These are phyloP conservation scores for Acrossocheilus fasciatus DNA, from an alignment of 2,797 vertebrate genomes.

Conservation along the genomic window DNA sequence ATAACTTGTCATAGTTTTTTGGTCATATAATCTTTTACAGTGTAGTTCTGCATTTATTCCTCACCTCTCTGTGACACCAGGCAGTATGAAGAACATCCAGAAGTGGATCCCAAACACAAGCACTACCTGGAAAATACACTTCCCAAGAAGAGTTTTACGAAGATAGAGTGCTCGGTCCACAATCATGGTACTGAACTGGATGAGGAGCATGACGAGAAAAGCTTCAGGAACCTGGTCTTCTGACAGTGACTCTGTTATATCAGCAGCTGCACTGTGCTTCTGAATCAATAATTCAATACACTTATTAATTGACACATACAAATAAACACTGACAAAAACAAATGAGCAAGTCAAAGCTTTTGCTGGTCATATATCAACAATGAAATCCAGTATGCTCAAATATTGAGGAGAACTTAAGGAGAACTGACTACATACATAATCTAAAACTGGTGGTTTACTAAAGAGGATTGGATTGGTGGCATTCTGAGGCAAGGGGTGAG, in stretches of 20 bases:
- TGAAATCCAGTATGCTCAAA: not conserved
- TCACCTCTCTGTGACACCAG: conserved; percentile 82
- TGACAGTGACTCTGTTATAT: conserved; percentile 81
- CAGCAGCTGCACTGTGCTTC: conserved; percentile 79
- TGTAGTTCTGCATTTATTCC: not conserved
- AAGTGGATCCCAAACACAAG: conserved; percentile 84
- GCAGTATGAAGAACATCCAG: conserved; percentile 86
- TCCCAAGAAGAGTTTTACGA: conserved; percentile 82
- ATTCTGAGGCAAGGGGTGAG: not conserved
- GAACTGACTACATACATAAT: not conserved
- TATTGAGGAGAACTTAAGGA: not conserved
- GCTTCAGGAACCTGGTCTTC: conserved; percentile 85
- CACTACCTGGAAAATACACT: conserved; percentile 82
- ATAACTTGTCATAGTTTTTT: not conserved
- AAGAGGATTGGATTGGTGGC: not conserved
- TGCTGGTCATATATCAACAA: not conserved
- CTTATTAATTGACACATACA: not conserved
- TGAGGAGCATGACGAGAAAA: conserved; percentile 83
- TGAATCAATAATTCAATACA: conserved; percentile 41
- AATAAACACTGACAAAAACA: not conserved
- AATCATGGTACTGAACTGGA: conserved; percentile 83
- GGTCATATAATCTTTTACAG: not conserved
- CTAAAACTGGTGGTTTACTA: not conserved
- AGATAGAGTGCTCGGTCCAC: conserved; percentile 83
- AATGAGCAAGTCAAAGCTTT: not conserved